Conservation (phyloP, 2,888 invertebrate genomes). For the Plusia festucae region DNA sequence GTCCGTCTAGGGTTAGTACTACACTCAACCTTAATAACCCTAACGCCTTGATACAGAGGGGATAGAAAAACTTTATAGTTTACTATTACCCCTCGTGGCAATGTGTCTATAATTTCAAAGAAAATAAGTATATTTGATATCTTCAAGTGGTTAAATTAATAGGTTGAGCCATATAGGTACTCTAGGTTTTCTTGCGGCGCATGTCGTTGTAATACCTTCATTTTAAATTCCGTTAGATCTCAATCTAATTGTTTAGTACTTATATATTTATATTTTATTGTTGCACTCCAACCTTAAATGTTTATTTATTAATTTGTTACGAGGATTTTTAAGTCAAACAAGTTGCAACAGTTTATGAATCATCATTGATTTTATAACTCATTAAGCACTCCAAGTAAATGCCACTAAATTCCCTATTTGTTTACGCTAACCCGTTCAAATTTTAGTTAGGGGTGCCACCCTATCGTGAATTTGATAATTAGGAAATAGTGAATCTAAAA, state of each 20-base stretch:
- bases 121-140: conserved; percentile 13
- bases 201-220: conserved; percentile 33
- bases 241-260: background rate
- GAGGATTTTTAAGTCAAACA: background rate
- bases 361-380: background rate
- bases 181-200: conserved; percentile 28
- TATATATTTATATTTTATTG: background rate
- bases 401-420: conserved; percentile 56
- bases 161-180: conserved; percentile 14
- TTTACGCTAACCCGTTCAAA: conserved; percentile 61
- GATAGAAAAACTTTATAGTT: background rate
- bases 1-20: background rate
- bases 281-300: background rate
- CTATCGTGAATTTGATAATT: conserved; percentile 74
- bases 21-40: background rate
- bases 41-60: background rate
- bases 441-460: conserved; percentile 68
- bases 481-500: conserved; percentile 87
- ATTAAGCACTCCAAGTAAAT: conserved; percentile 49
- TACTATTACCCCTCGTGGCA: background rate
- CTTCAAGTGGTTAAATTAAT: conserved; percentile 31
- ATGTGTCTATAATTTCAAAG: conserved; percentile 21
- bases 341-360: conserved; percentile 12
- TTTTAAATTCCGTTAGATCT: conserved; percentile 37
- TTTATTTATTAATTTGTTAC: background rate